Base-by-base conservation (phyloP, 2,113 vertebrate genomes). In the Rhinopomastus cyanomelas region DNA sequence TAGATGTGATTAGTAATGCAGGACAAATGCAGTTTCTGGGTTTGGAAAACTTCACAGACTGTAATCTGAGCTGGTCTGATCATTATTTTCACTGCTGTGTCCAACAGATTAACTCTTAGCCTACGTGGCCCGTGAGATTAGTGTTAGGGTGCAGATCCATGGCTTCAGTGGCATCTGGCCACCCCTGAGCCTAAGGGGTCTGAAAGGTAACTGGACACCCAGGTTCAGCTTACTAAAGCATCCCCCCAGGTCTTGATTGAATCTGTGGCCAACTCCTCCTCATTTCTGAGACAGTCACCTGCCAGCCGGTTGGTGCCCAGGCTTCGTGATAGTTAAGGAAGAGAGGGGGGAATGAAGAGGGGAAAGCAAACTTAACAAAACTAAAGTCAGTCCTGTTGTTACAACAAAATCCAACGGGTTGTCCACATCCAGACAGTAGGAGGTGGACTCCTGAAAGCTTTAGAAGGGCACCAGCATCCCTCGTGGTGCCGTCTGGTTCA, bases 361-460 rank as follows among this genome's bases (percentile, higher is more conserved):
- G 11, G 14, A 89, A 71, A 83, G 11, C 13, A 81, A 64, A 59
- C 15, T 2, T 21, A 17, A 8, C 12, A 49, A 37, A 36, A 64
- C 39, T 57, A 71, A 27, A 21, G 5, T 48, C 3, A 6, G 71
- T 73, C 48, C 52, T 88, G n/a, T 94, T 72, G 92, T 93, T 94
- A 94, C 81, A 55, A 71, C 88, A 61, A 49, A 62, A 94, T 91
- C 94, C 56, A 94, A 64, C 89, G 68, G 44, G 6, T 48, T 85
- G 29, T 84, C 82, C 86, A 82, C 10, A 94, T 96, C 48, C 74
- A 89, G 88, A 88, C 68, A 92, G 57, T 91, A 85, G 73, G 61
- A 91, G 60, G 87, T 76, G 72, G 81, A 87, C 90, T 95, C 88
- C 94, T 82, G 72, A 91, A 94, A 84, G 44, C 81, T 86, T 87